Evolutionary conservation across 2,888 invertebrate genomes (phyloP).

Genomic region (Phaedon cochleariae): DNA sequence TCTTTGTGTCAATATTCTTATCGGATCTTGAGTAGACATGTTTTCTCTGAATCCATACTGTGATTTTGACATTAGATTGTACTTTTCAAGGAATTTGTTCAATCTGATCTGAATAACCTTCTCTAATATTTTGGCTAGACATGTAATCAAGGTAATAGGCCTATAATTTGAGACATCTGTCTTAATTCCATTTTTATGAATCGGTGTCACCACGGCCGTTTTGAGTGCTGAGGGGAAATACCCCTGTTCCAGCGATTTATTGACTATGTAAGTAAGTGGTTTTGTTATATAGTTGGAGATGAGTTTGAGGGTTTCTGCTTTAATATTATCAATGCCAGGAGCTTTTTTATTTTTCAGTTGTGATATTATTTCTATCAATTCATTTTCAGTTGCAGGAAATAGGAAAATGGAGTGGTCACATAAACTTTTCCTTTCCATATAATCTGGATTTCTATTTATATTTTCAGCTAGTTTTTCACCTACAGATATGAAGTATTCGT

Average conservation of each 20-base stretch:
- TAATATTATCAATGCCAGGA: not conserved
- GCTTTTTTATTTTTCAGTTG: not conserved
- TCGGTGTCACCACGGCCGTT: not conserved
- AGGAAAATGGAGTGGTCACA: not conserved
- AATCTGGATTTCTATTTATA: not conserved
- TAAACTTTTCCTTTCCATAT: not conserved
- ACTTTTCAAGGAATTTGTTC: too few species aligned
- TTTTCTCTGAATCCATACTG: slow-evolving; percentile 1
- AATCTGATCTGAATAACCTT: slow-evolving; percentile 1
- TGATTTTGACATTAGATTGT: not conserved
- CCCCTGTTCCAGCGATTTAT: too few species aligned
- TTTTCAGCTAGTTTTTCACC: slow-evolving; percentile 2
- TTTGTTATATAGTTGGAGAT: slow-evolving; percentile 1
- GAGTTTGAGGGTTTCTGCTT: slow-evolving; percentile 8
- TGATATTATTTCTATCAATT: slow-evolving; percentile 3
- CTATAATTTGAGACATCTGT: slow-evolving; percentile 7
- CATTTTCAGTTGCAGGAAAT: not conserved
- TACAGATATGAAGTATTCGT: slow-evolving; percentile 10
- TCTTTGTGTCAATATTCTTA: not conserved
- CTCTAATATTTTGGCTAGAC: slow-evolving; percentile 8
- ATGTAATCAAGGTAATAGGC: slow-evolving; percentile 11
- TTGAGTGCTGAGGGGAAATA: not conserved
- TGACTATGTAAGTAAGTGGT: not conserved
- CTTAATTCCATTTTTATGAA: slow-evolving; percentile 10
- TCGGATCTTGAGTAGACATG: slow-evolving; percentile 1